A percentile compares a stretch with the other conserved stretches of the same genome.
These are phyloP conservation scores for Microcebus griseorufus DNA, from an alignment of 2,113 vertebrate genomes.

Conservation along the genomic window DNA sequence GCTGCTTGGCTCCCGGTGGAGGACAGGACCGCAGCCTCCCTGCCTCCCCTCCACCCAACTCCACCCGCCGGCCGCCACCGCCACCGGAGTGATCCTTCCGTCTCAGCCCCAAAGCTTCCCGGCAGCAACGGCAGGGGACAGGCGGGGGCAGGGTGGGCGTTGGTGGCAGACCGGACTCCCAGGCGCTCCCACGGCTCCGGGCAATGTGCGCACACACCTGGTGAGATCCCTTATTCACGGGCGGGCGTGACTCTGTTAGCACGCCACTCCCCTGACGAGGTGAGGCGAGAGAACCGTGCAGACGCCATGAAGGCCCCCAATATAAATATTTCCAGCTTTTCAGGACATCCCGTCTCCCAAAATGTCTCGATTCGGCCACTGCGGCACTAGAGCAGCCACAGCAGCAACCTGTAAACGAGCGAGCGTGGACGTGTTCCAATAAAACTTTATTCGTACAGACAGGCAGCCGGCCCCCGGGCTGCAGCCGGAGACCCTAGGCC, in stretches of 20 bases:
- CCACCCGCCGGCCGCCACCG: not conserved
- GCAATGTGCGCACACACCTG: fast-evolving
- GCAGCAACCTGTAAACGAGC: not conserved
- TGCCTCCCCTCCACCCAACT: not conserved
- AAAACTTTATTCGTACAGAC: not conserved
- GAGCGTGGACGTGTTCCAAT: not conserved
- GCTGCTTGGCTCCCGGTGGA: not conserved
- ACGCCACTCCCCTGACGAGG: not conserved
- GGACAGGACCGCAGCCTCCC: not conserved
- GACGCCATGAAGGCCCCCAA: not conserved
- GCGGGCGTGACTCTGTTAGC: not conserved
- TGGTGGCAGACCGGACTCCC: not conserved
- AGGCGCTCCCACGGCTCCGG: not conserved
- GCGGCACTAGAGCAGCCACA: not conserved
- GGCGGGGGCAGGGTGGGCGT: not conserved
- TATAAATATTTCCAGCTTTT: not conserved
- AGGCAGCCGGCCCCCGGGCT: not conserved
- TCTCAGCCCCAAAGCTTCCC: not conserved
- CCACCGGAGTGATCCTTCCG: not conserved
- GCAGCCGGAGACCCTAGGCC: not conserved
- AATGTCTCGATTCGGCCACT: not conserved
- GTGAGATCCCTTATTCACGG: too few relatives aligned
- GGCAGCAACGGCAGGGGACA: not conserved
- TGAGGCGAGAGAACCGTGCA: not conserved
- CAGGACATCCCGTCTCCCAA: not conserved